phyloP scores from a whole-genome alignment of 1,140 invertebrate genomes.

The Eciton burchellii region DNA sequence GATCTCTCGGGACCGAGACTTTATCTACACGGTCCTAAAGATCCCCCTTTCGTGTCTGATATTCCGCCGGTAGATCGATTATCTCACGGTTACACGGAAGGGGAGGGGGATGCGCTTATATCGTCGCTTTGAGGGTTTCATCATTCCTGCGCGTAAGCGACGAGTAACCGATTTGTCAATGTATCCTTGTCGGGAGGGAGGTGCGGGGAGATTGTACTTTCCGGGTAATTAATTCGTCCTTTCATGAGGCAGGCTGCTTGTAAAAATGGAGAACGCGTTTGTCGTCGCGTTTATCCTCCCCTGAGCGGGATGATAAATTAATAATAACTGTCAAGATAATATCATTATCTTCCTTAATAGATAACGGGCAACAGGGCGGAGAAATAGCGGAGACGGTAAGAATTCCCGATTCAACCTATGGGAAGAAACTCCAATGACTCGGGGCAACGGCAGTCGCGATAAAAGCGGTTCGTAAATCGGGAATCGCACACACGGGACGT shows the following conservation, averaged over 20 bases:
- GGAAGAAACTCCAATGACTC: not conserved
- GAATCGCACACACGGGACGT: not conserved
- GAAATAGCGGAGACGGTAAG: not conserved
- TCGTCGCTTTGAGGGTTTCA: conserved; percentile 54
- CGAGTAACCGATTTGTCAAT: conserved; percentile 51
- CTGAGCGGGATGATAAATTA: conserved; percentile 34
- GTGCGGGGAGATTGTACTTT: conserved; percentile 10
- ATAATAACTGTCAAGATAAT: conserved; percentile 18
- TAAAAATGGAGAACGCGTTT: conserved; percentile 29
- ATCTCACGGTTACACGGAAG: conserved; percentile 46
- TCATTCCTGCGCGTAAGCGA: conserved; percentile 45
- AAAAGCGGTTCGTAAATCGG: conserved; percentile 32
- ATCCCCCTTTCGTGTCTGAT: conserved; percentile 40
- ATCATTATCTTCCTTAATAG: conserved; percentile 24
- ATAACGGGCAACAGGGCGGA: not conserved
- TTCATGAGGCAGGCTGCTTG: not conserved
- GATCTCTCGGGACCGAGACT: conserved; percentile 44
- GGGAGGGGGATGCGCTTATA: not conserved
- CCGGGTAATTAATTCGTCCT: conserved; percentile 42
- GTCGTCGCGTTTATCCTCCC: not conserved
- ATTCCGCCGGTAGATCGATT: conserved; percentile 59
- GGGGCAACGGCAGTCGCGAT: not conserved
- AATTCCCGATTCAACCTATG: conserved; percentile 1
- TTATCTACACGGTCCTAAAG: conserved; percentile 38
- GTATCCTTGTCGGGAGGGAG: not conserved